phyloP scores from a whole-genome alignment of 2,797 vertebrate genomes.

The Cryptoblepharus egeriae region DNA sequence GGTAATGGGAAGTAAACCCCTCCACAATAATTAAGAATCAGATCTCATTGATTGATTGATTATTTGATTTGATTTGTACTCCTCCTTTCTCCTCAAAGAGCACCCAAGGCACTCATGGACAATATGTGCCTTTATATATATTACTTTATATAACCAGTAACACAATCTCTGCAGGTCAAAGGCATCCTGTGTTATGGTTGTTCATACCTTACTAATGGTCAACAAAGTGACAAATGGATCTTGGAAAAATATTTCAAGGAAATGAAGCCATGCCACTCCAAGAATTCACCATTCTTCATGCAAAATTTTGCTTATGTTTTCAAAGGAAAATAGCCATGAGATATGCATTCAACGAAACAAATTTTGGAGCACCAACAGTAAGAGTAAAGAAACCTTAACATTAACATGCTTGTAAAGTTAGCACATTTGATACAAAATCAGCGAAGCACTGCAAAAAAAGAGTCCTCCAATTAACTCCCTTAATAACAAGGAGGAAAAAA shows the following conservation, averaged over 20 bases:
- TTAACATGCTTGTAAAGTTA: neutral
- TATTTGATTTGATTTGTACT: too few species aligned
- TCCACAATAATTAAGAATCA: rapidly evolving
- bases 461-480: neutral
- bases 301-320: neutral
- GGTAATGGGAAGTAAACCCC: too few species aligned
- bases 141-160: slow-evolving; percentile 15
- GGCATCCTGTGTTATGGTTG: slow-evolving; percentile 43
- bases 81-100: too few species aligned
- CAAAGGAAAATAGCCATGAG: neutral
- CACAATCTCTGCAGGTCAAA: slow-evolving; percentile 44
- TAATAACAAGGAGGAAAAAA: neutral
- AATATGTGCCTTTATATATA: slow-evolving; percentile 24
- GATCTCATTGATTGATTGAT: too few species aligned
- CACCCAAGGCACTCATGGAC: too few species aligned
- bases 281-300: slow-evolving; percentile 23
- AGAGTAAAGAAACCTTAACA: neutral
- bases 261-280: neutral
- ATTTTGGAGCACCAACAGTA: neutral
- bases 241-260: slow-evolving; percentile 24
- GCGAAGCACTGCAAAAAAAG: neutral
- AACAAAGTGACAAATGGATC: slow-evolving; percentile 45
- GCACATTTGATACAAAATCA: neutral
- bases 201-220: slow-evolving; percentile 40
- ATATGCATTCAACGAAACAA: too few species aligned